Evolutionary conservation across 2,797 vertebrate species (phyloP).

Genomic region (Danio albolineatus): DNA sequence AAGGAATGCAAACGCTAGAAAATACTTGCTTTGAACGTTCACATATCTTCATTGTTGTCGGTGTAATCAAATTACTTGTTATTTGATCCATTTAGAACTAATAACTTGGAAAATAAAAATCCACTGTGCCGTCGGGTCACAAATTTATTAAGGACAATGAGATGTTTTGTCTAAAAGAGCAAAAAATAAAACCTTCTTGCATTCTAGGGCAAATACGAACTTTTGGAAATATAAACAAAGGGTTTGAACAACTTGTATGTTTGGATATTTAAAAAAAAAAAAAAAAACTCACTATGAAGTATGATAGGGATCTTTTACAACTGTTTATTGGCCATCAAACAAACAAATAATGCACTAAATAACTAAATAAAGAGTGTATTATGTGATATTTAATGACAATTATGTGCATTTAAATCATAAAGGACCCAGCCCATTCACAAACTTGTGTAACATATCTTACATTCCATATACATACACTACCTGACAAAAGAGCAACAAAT

Average conservation of each 20-base stretch:
- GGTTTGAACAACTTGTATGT: background rate
- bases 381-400: too few species aligned
- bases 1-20: background rate
- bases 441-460: too few species aligned
- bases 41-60: background rate
- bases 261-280: background rate
- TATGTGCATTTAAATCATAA: too few species aligned
- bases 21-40: background rate
- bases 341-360: too few species aligned
- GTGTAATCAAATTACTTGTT: background rate
- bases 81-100: too few species aligned
- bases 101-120: background rate
- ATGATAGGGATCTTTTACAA: background rate
- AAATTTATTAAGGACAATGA: background rate
- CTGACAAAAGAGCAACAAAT: too few species aligned
- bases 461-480: too few species aligned
- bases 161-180: background rate
- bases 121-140: background rate
- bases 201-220: conserved; percentile 5
- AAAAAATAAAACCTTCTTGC: background rate
- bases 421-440: too few species aligned
- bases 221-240: background rate
- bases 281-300: too few species aligned
- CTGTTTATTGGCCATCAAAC: background rate
- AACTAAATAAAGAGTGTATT: too few species aligned